Base-by-base conservation (phyloP, 92 coral and sea anemone genomes). In the Phymanthus crucifer region DNA sequence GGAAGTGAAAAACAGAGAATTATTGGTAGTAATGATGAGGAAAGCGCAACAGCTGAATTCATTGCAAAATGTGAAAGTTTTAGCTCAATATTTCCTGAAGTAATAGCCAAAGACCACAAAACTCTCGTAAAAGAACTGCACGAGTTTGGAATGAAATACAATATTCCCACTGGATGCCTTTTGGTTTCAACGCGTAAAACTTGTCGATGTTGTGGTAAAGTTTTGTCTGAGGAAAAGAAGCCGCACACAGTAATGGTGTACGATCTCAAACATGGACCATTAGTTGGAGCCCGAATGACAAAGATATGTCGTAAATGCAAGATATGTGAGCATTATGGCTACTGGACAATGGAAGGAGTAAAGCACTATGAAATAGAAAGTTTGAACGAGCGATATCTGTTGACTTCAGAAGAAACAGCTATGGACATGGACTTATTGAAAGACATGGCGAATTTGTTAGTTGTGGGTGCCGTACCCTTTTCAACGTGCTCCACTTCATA, bases 391-490 rank as follows among this genome's bases (percentile, higher is more conserved):
- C 57, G 57, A 23, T 71, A 76, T 56, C 21, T 85, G 37, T 46
- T 72, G 24, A 27, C 85, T 0, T 12, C 76, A 9, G 89, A 85
- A 65, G 89, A 85, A 69, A 85, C 85, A 54, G 88, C 85, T 38
- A 48, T 84, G 4, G 80, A 78, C 54, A 80, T 78, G 31, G 34
- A 67, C 35, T 27, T 84, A 27, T 36, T 84, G 52, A 47, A 48
- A 65, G 65, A 77, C 47, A 43, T 45, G 65, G 35, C 8, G 27
- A 38, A 65, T 56, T 46, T 76, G 23, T 56, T 84, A 0, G 73
- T 78, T 21, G 72, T 76, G 34, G 88, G 84, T 18, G 88, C 79
- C 2, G 43, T 79, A 3, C 84, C 88, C 0, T 78, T 84, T 78
- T 32, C 68, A 24, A 68, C 75, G 24, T 67, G 52, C 36, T 72